Percentiles rank a stretch among this genome's conserved stretches.
Evolutionary conservation across 2,797 vertebrate genomes (phyloP).

Genomic region (Hipposideros larvatus): DNA sequence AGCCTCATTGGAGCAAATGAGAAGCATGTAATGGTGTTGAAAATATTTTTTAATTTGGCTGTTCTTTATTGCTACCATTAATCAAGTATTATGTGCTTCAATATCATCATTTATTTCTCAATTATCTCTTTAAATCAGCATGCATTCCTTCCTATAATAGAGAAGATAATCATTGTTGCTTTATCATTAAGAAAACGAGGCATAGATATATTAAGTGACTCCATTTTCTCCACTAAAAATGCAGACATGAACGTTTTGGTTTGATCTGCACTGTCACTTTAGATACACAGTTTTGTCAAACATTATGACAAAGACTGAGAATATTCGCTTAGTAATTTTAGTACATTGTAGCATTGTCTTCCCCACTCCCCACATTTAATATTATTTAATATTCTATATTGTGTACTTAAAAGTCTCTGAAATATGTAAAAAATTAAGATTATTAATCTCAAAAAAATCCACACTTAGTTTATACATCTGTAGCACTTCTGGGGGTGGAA

Average conservation of each 20-base stretch:
- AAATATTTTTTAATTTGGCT: constrained; percentile 58
- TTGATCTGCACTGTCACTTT: background rate
- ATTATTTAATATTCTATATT: background rate
- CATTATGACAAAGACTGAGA: background rate
- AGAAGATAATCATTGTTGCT: constrained; percentile 20
- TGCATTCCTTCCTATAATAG: background rate
- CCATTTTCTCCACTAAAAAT: constrained; percentile 4
- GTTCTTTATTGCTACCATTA: constrained; percentile 24
- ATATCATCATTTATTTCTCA: constrained; percentile 53
- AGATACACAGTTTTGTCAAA: background rate
- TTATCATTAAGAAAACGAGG: constrained; percentile 36
- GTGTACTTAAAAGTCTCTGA: background rate
- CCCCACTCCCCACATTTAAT: background rate
- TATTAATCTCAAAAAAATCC: background rate
- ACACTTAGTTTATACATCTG: background rate
- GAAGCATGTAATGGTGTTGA: constrained; percentile 59
- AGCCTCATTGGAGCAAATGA: constrained; percentile 42
- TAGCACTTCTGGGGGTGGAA: background rate
- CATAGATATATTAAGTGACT: background rate
- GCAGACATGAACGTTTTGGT: background rate
- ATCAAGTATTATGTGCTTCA: constrained; percentile 43
- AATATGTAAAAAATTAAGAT: background rate
- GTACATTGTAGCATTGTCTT: background rate
- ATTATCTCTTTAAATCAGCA: constrained; percentile 51
- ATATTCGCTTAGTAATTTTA: background rate